Conservation (phyloP, 2,113 vertebrate genomes). For the Leucosticte australis region DNA sequence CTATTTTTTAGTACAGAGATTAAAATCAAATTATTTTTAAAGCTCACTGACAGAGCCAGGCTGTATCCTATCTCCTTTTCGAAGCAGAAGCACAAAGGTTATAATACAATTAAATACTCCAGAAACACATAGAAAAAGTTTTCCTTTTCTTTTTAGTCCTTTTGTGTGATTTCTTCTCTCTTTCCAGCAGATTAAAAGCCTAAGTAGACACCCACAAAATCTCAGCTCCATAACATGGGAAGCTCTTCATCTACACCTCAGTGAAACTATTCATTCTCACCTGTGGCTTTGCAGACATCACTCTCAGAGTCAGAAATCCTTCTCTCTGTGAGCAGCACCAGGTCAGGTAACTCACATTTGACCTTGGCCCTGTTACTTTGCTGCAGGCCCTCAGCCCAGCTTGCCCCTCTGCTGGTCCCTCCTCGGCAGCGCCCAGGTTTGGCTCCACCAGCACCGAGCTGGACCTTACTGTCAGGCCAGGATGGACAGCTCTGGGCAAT, state of each 20-base stretch:
- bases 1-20: neutral
- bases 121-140: neutral
- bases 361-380: neutral
- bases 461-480: neutral
- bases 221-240: neutral
- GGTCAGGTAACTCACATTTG: neutral
- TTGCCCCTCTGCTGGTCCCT: neutral
- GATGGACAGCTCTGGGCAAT: neutral
- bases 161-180: neutral
- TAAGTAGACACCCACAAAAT: neutral
- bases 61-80: neutral
- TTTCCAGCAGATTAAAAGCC: neutral
- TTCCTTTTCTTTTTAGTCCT: neutral
- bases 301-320: neutral
- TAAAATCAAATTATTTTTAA: conserved; percentile 47
- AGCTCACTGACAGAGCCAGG: neutral
- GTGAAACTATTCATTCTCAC: neutral
- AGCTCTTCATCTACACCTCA: neutral
- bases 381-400: neutral
- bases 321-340: neutral
- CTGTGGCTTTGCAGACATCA: neutral
- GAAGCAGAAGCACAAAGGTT: neutral
- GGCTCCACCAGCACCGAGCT: neutral
- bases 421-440: neutral
- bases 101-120: neutral